Conservation (phyloP, 2,888 invertebrate species). For the Malthinus flaveolus region DNA sequence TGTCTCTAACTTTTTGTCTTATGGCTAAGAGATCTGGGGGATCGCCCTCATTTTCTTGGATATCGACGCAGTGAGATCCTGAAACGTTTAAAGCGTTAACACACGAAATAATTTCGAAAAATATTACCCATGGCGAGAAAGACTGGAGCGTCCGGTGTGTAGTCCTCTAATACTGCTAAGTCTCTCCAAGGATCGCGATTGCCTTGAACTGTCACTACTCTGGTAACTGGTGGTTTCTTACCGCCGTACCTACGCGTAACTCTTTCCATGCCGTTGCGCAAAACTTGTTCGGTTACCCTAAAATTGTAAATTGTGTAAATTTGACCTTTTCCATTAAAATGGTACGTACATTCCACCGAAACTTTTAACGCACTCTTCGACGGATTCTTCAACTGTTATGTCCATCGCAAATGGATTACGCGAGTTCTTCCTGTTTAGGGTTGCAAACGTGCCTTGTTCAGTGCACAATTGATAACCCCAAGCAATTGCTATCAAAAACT, state of each 20-base stretch:
- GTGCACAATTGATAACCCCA: conserved; percentile 8
- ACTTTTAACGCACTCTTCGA: not conserved
- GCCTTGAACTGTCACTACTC: conserved; percentile 9
- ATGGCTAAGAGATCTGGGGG: not conserved
- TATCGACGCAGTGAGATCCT: conserved; percentile 18
- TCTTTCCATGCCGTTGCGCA: conserved; percentile 1
- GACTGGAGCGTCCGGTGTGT: conserved; percentile 14
- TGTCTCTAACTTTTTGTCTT: conserved; percentile 3
- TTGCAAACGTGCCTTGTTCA: conserved; percentile 6
- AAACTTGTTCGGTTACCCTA: conserved; percentile 1
- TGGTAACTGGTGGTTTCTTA: conserved; percentile 7
- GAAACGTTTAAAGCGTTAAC: not conserved
- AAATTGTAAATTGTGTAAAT: not conserved
- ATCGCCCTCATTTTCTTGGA: conserved; percentile 1
- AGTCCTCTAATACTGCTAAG: conserved; percentile 12
- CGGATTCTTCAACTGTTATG: not conserved
- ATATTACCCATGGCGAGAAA: conserved; percentile 10
- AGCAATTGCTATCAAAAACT: not conserved
- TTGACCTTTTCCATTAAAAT: not conserved
- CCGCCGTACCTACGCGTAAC: conserved; percentile 11
- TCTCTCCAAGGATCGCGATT: conserved; percentile 10
- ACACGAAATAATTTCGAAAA: not conserved
- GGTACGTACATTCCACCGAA: conserved; percentile 1
- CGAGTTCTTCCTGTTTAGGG: not conserved
- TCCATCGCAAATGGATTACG: conserved; percentile 4